phyloP scores from a whole-genome alignment of 2,888 invertebrate genomes.

The Podotricha telesiphe region DNA sequence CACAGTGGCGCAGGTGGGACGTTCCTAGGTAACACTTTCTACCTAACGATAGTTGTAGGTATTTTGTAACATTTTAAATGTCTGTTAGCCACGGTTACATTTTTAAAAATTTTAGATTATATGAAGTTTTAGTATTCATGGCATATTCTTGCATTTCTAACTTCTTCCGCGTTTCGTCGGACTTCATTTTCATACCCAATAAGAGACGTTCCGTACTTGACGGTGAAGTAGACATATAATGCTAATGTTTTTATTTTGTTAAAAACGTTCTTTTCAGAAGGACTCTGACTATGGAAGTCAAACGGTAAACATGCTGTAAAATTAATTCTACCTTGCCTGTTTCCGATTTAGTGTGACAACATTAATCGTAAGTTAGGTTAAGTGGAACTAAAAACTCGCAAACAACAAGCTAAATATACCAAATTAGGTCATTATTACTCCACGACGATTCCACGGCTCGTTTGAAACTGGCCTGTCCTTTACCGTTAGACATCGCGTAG shows the following conservation, averaged over 20 bases:
- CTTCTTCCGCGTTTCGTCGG: no score
- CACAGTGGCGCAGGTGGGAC: slow-evolving; percentile 5
- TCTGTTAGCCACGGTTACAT: no score
- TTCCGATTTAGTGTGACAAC: no score
- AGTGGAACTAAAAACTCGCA: no score
- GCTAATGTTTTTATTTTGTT: not conserved
- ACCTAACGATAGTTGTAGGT: not conserved
- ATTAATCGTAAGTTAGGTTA: not conserved
- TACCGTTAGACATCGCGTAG: slow-evolving; percentile 63
- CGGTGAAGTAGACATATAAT: no score
- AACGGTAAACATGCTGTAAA: no score
- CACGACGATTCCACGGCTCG: slow-evolving; percentile 15
- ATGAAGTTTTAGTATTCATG: no score
- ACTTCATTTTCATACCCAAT: not conserved
- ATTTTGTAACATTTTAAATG: not conserved
- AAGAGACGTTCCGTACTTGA: not conserved
- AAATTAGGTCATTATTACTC: slow-evolving; percentile 23
- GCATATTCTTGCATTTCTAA: no score
- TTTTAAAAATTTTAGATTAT: no score
- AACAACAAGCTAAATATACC: not conserved
- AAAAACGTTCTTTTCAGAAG: not conserved
- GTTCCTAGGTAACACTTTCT: slow-evolving; percentile 7
- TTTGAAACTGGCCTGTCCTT: slow-evolving; percentile 50
- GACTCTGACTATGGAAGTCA: no score
- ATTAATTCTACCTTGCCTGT: no score